Conservation (phyloP, 2,888 invertebrate genomes). For the Volucella inflata region DNA sequence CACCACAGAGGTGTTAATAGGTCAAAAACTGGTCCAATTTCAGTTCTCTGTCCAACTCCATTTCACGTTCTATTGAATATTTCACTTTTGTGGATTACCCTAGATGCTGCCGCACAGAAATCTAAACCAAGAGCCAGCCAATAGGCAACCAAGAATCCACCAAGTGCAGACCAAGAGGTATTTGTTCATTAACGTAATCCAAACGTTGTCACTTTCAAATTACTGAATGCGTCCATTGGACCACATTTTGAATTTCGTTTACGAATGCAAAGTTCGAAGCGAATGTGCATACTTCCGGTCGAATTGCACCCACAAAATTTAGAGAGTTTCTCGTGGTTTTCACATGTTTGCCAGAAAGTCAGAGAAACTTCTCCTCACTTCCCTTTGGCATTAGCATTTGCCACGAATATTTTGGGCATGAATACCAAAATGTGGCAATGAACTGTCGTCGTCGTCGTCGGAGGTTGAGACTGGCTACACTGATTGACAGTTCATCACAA, state of each 20-base stretch:
- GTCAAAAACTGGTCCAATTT: background rate
- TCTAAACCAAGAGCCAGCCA: no score
- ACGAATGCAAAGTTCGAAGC: conserved; percentile 17
- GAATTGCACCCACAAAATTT: conserved; percentile 26
- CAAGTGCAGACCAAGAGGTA: conserved; percentile 36
- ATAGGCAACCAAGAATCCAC: background rate
- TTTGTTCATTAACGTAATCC: conserved; percentile 61
- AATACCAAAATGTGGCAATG: conserved; percentile 17
- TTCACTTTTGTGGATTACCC: background rate
- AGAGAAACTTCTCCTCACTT: conserved; percentile 15
- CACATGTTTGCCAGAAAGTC: conserved; percentile 51
- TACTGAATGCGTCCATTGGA: conserved; percentile 21
- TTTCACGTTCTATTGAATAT: background rate
- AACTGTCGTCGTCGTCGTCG: background rate
- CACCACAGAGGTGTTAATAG: conserved; percentile 20
- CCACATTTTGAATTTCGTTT: conserved; percentile 48
- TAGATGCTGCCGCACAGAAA: no score
- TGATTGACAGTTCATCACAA: conserved; percentile 28
- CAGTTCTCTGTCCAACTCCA: background rate
- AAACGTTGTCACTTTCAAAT: conserved; percentile 58
- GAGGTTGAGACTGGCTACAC: no score
- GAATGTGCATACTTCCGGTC: conserved; percentile 44
- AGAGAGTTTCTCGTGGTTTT: conserved; percentile 58
- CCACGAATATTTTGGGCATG: background rate
- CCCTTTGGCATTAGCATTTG: background rate